A percentile compares a stretch with the other conserved stretches of the same genome.
Evolutionary conservation across 2,797 vertebrate species (phyloP).

Genomic region (Cephalopachus bancanus): DNA sequence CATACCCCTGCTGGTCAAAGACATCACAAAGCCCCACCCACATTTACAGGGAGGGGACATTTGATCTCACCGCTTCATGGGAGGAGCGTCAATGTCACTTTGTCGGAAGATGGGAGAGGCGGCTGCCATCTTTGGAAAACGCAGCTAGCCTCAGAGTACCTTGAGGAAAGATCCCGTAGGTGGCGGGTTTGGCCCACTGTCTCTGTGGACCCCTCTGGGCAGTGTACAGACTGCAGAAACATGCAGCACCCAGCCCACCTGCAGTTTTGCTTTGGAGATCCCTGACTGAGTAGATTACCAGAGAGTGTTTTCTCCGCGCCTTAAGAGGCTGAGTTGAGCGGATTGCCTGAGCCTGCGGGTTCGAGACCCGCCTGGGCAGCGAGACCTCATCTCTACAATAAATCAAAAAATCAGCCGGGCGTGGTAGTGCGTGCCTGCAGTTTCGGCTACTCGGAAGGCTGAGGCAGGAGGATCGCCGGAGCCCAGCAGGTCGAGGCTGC

Average conservation of each 20-base stretch:
- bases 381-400: no score
- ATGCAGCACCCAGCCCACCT: accelerated
- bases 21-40: neutral
- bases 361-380: no score
- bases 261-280: neutral
- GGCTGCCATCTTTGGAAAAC: neutral
- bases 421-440: no score
- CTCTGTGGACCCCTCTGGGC: neutral
- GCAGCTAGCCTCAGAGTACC: neutral
- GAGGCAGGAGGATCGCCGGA: no score
- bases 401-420: no score
- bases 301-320: neutral
- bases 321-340: no score
- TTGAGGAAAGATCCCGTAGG: neutral
- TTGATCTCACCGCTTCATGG: neutral
- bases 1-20: neutral
- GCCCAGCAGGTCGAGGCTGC: no score
- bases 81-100: neutral
- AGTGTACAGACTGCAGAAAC: neutral
- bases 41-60: neutral
- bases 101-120: neutral
- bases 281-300: neutral
- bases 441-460: no score
- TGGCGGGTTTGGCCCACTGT: neutral
- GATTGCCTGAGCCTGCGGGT: neutral